phyloP scores from a whole-genome alignment of 2,888 invertebrate species.

The Agapetus fuscipes region DNA sequence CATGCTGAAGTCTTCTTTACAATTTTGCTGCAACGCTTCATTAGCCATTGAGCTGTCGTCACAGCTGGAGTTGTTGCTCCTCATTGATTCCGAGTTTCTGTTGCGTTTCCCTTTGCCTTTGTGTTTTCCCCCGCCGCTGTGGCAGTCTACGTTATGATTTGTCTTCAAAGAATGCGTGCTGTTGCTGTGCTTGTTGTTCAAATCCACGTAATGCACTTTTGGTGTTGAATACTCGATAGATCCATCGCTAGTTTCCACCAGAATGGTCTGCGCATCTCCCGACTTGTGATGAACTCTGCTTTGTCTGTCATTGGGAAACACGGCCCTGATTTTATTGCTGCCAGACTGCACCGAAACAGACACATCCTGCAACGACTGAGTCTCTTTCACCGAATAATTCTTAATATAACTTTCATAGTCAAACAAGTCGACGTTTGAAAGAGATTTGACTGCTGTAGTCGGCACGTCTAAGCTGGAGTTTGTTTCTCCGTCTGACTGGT shows the following conservation, averaged over 20 bases:
- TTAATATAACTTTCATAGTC: slow-evolving; percentile 15
- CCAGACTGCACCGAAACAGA: no score
- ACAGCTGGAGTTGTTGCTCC: slow-evolving; percentile 10
- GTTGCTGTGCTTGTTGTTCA: no score
- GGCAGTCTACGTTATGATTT: no score
- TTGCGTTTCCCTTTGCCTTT: slow-evolving; percentile 6
- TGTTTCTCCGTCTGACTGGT: slow-evolving; percentile 39
- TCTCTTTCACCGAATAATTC: slow-evolving; percentile 30
- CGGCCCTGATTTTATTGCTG: slow-evolving; percentile 5
- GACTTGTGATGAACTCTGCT: no score
- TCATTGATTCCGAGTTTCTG: slow-evolving; percentile 1
- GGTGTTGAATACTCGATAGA: slow-evolving; percentile 2
- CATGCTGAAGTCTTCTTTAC: no score
- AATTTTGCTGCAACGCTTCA: no score
- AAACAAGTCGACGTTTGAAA: slow-evolving; percentile 14
- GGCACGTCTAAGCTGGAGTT: slow-evolving; percentile 29
- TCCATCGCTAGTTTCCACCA: slow-evolving; percentile 1
- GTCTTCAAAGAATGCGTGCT: no score
- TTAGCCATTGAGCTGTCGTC: slow-evolving; percentile 10
- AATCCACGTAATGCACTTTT: background rate
- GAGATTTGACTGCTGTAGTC: slow-evolving; percentile 8
- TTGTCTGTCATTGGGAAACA: background rate
- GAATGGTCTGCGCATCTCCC: background rate
- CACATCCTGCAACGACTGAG: slow-evolving; percentile 39
- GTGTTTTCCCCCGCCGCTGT: no score